A percentile compares a stretch with the other conserved stretches of the same genome.
Evolutionary conservation across 2,888 invertebrate genomes (phyloP).

Genomic region (Caenorhabditis sp.): DNA sequence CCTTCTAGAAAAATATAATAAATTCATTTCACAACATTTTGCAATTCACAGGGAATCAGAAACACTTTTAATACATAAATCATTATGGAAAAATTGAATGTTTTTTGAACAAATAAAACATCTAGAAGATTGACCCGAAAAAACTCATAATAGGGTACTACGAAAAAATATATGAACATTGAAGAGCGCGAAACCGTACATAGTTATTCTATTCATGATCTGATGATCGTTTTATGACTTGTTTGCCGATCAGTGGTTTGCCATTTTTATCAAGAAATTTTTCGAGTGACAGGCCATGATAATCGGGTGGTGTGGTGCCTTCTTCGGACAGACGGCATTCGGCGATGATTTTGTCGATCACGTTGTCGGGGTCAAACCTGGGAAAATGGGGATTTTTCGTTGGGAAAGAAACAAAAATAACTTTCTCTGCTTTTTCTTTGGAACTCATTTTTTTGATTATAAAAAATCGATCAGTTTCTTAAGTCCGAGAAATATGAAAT

Average conservation of each 20-base stretch:
- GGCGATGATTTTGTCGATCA: conserved; percentile 60
- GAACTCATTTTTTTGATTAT: too few relatives aligned
- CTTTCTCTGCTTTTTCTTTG: too few relatives aligned
- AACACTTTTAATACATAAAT: background rate
- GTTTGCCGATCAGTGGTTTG: conserved; percentile 22
- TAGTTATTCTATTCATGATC: conserved; percentile 8
- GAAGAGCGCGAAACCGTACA: background rate
- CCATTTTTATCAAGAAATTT: conserved; percentile 29
- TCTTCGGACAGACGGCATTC: conserved; percentile 42
- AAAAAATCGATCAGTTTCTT: too few relatives aligned
- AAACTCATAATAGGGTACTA: background rate
- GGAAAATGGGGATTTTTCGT: too few relatives aligned
- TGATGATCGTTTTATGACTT: conserved; percentile 15
- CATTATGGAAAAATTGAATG: too few relatives aligned
- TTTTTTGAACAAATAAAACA: too few relatives aligned
- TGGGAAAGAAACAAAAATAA: too few relatives aligned
- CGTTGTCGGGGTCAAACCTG: conserved; percentile 64
- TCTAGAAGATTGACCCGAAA: background rate
- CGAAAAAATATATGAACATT: background rate
- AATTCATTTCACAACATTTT: too few relatives aligned
- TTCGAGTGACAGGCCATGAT: conserved; percentile 24
- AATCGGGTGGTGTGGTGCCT: background rate
- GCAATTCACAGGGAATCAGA: background rate
- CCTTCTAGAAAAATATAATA: too few relatives aligned
- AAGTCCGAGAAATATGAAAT: too few relatives aligned